Evolutionary conservation across 2,888 invertebrate genomes (phyloP), one percentile per base, ranked within the genome.

Genomic region (Didymodactylos carnosus): DNA sequence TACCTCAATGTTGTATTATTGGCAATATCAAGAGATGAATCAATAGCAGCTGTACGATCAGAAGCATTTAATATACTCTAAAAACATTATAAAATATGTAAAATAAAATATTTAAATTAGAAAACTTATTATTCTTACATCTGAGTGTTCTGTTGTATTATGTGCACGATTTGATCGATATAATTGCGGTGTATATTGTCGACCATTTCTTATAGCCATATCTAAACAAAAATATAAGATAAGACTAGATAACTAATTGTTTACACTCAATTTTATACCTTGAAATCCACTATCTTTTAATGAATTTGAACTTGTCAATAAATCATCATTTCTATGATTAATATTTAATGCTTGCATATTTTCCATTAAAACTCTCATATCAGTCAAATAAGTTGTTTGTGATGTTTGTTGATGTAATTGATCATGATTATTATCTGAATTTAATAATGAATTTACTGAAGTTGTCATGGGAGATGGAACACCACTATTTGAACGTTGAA

Each of bases 281-380:
- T 62, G 62, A 62, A 35, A 62, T n/a, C 35, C 19, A 3, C 27
- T 62, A 13, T 62, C 62, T 62, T 62, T 62, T 62, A 62, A 62
- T 35, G 62, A 35, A 62, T 35, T 29, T 19, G 62, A 35, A 62
- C 25, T 35, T 35, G 62, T 35, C 35, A 62, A 62, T 35, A 62
- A 11, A 62, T 62, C 62, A n/a, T 62, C 62, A 35, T 62, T 29
- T n/a, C 62, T 29, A 62, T 62, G 62, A 35, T 62, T 62, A 19
- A 62, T 13, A 62, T 62, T 62, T 62, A 62, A 62, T 62, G 62
- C 62, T 62, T 62, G 62, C 62, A 62, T 62, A 35, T 62, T 62
- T 62, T 62, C 62, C 62, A 62, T 62, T 35, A 43, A 40, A 27
- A 70, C 23, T 19, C 70, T 27, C 75, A 86, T 85, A 43, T 83